These are phyloP conservation scores for Monochamus saltuarius DNA, from an alignment of 1,140 invertebrate genomes.

Conservation along the genomic window DNA sequence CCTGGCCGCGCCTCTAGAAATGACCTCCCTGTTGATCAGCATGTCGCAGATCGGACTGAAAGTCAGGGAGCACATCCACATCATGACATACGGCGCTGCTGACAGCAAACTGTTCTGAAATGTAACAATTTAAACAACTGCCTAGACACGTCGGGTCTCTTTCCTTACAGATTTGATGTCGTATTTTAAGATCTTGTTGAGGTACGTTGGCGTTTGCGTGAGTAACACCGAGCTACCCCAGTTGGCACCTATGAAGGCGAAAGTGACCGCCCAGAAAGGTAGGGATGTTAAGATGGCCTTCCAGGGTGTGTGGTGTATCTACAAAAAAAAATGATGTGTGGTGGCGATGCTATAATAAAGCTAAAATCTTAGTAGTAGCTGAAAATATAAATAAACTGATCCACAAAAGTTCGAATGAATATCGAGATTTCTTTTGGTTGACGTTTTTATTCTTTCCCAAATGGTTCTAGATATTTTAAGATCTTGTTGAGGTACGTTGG, in stretches of 20 bases:
- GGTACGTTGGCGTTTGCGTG: slow-evolving; percentile 88
- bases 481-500: slow-evolving; percentile 87
- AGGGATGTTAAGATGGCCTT: slow-evolving; percentile 69
- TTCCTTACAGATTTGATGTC: slow-evolving; percentile 62
- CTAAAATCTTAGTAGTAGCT: too few relatives aligned
- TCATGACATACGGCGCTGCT: slow-evolving; percentile 76
- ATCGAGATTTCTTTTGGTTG: too few relatives aligned
- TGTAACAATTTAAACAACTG: slow-evolving; percentile 5
- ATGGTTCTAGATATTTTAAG: too few relatives aligned
- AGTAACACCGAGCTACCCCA: slow-evolving; percentile 93
- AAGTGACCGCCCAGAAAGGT: slow-evolving; percentile 80
- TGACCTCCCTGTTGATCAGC: slow-evolving; percentile 57
- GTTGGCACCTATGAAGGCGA: slow-evolving; percentile 82
- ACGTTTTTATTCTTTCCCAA: too few relatives aligned
- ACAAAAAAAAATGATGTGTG: slow-evolving; percentile 5
- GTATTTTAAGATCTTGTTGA: slow-evolving; percentile 77
- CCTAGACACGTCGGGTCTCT: neutral
- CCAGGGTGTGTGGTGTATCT: slow-evolving; percentile 67
- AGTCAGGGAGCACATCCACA: slow-evolving; percentile 68
- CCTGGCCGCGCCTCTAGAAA: slow-evolving; percentile 57
- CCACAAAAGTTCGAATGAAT: too few relatives aligned
- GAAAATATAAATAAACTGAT: too few relatives aligned
- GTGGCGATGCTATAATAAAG: too few relatives aligned
- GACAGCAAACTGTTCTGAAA: slow-evolving; percentile 72
- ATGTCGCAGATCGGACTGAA: slow-evolving; percentile 65